Percentiles rank a stretch among this genome's conserved stretches.
These are phyloP conservation scores for Epizoanthus rinbou DNA, from an alignment of 92 coral and sea anemone species.

Conservation along the genomic window DNA sequence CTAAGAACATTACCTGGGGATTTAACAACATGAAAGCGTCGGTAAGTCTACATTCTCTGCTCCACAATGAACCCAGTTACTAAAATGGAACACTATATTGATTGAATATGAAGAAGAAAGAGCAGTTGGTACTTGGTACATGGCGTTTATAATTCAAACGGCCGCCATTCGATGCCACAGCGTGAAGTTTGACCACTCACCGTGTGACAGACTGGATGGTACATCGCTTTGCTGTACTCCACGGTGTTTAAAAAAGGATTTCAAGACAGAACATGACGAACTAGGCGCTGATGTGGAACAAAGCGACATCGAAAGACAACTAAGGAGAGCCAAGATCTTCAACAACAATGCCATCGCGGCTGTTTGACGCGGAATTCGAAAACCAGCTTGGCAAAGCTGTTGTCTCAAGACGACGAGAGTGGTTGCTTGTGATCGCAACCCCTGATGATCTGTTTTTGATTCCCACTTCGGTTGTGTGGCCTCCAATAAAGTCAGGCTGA, in stretches of 20 bases:
- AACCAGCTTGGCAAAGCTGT: slow-evolving; percentile 7
- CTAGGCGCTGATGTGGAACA: slow-evolving; percentile 9
- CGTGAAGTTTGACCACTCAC: slow-evolving; percentile 43
- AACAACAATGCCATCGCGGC: slow-evolving; percentile 42
- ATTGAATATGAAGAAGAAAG: slow-evolving; percentile 15
- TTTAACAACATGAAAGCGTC: background rate
- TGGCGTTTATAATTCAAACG: background rate
- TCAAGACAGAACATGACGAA: slow-evolving; percentile 26
- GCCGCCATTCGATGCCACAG: slow-evolving; percentile 40
- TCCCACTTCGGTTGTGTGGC: no score
- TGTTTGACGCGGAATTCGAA: slow-evolving; percentile 19
- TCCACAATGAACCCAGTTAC: background rate
- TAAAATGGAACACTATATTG: background rate
- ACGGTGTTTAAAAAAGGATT: slow-evolving; percentile 22
- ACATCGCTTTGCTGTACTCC: slow-evolving; percentile 34
- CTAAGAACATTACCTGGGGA: slow-evolving; percentile 6
- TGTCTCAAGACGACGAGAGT: background rate
- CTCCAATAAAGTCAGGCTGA: background rate
- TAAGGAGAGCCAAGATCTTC: slow-evolving; percentile 7
- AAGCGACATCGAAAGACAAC: slow-evolving; percentile 1
- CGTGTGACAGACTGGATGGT: slow-evolving; percentile 2
- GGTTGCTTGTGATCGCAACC: no score
- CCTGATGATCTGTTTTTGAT: no score
- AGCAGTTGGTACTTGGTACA: background rate
- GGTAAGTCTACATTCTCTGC: background rate